phyloP scores from a whole-genome alignment of 2,113 vertebrate species.

The Alligator mississippiensis region DNA sequence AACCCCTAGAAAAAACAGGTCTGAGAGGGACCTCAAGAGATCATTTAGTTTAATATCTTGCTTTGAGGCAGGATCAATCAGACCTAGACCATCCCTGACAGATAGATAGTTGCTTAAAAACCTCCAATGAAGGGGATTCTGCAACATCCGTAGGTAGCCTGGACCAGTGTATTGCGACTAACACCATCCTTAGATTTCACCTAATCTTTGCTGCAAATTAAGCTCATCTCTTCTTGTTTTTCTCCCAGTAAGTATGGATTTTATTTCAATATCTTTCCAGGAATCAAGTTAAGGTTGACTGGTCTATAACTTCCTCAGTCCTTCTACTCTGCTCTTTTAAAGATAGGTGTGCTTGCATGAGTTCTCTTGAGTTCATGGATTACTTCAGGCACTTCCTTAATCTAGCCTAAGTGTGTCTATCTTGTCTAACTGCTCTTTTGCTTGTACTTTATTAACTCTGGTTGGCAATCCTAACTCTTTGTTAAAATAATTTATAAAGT shows the following conservation, averaged over 20 bases:
- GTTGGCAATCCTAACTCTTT: neutral
- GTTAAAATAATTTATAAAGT: neutral
- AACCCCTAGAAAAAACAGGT: neutral
- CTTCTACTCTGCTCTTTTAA: neutral
- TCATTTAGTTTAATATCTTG: neutral
- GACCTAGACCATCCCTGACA: neutral
- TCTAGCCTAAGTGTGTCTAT: neutral
- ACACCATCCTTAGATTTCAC: neutral
- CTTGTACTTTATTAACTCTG: neutral
- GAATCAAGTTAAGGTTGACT: neutral
- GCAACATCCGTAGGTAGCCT: neutral
- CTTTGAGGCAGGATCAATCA: neutral
- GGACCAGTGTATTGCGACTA: neutral
- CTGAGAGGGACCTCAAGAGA: neutral
- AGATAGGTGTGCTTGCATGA: neutral
- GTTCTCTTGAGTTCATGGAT: neutral
- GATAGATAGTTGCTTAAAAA: neutral
- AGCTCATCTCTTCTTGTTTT: fast-evolving
- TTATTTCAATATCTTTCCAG: neutral
- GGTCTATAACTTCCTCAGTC: neutral
- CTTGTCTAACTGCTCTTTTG: neutral
- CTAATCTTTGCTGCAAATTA: neutral
- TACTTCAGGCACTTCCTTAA: neutral
- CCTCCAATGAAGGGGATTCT: neutral
- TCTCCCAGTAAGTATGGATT: neutral